These are phyloP conservation scores for Pomatostomus ruficeps DNA, from an alignment of 2,113 vertebrate genomes.

Conservation along the genomic window DNA sequence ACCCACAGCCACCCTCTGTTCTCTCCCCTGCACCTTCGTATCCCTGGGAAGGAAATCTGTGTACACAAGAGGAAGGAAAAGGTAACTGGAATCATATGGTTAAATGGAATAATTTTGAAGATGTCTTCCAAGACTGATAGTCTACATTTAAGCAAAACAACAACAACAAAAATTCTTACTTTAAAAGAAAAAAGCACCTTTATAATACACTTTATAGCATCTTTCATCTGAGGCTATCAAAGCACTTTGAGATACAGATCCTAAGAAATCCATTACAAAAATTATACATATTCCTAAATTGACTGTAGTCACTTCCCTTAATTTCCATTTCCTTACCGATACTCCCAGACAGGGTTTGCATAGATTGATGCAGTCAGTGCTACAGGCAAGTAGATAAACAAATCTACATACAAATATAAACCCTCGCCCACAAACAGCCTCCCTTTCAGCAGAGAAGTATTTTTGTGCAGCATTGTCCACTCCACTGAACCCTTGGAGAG, in stretches of 20 bases:
- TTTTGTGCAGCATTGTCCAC: not conserved
- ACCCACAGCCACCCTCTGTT: not conserved
- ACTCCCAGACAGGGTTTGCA: not conserved
- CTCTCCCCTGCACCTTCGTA: not conserved
- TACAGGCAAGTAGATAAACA: not conserved
- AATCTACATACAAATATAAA: not conserved
- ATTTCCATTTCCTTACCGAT: conserved; percentile 28
- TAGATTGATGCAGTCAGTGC: not conserved
- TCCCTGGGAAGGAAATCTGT: not conserved
- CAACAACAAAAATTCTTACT: not conserved
- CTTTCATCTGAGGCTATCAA: conserved; percentile 24
- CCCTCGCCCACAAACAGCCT: not conserved
- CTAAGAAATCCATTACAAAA: conserved; percentile 38
- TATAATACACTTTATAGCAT: not conserved
- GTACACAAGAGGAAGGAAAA: not conserved
- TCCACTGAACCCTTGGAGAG: not conserved
- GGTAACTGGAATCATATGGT: not conserved
- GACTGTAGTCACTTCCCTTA: not conserved
- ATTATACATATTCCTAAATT: not conserved
- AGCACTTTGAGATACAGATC: not conserved
- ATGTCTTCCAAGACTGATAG: not conserved
- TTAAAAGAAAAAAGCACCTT: not conserved
- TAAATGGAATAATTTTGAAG: not conserved
- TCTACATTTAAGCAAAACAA: not conserved
- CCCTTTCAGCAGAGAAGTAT: not conserved